Conservation (phyloP, 2,888 invertebrate genomes). For the Pseudococcus viburni region DNA sequence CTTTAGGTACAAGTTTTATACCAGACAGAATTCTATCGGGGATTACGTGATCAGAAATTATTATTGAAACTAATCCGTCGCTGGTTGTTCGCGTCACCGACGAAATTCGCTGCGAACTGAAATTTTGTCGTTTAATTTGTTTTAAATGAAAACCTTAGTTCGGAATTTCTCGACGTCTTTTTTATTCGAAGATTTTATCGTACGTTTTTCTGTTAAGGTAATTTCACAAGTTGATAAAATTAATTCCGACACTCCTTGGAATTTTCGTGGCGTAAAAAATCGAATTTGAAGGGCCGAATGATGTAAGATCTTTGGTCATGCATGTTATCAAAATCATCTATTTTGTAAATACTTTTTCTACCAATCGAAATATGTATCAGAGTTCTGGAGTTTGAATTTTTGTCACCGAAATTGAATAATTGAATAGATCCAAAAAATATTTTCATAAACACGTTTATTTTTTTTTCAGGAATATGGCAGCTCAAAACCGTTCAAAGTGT, state of each 20-base stretch:
- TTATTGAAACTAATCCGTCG: slow-evolving; percentile 35
- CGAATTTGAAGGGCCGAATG: too few relatives aligned
- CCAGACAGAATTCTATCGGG: slow-evolving; percentile 31
- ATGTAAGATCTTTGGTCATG: too few relatives aligned
- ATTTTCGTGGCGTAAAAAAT: too few relatives aligned
- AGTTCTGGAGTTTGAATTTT: too few relatives aligned
- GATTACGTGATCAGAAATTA: slow-evolving; percentile 56
- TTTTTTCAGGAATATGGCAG: slow-evolving; percentile 90
- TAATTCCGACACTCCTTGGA: too few relatives aligned
- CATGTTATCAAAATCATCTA: too few relatives aligned
- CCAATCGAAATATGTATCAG: too few relatives aligned
- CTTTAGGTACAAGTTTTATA: slow-evolving; percentile 26
- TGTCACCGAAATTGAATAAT: too few relatives aligned
- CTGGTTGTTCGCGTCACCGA: not conserved
- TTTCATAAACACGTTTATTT: slow-evolving; percentile 67
- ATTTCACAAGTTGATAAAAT: not conserved
- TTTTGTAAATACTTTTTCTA: too few relatives aligned
- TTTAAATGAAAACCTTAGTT: slow-evolving; percentile 29
- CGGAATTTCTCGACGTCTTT: slow-evolving; percentile 38
- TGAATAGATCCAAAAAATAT: not conserved
- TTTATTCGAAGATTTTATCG: slow-evolving; percentile 64
- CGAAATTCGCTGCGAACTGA: not conserved
- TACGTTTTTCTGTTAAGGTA: not conserved
- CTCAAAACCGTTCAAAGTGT: slow-evolving; percentile 97
- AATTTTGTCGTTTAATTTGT: slow-evolving; percentile 39